Conservation (phyloP, 2,113 vertebrate species). For the Chaenogobius annularis region DNA sequence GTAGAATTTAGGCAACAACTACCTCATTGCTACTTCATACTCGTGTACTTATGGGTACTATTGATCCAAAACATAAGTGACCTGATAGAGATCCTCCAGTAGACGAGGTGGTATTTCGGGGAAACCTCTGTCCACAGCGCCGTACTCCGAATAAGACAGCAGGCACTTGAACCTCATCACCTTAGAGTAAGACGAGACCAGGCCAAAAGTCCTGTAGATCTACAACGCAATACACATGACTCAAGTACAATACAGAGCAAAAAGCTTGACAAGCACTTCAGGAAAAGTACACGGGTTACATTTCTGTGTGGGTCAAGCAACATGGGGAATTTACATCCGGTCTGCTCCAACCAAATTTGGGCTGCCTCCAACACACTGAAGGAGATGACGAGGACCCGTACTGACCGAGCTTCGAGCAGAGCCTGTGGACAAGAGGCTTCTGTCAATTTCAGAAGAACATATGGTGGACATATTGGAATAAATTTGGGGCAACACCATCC, state of each 20-base stretch:
- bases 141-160: constrained; percentile 62
- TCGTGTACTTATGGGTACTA: neutral
- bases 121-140: constrained; percentile 30
- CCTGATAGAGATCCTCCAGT: constrained; percentile 75
- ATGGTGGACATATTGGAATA: no score
- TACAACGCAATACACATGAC: constrained; percentile 28
- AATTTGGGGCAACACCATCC: no score
- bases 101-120: constrained; percentile 62
- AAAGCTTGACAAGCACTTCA: neutral
- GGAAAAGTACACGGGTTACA: constrained; percentile 28
- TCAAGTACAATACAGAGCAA: neutral
- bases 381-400: constrained; percentile 68
- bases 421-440: constrained; percentile 30
- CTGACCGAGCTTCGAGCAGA: constrained; percentile 62
- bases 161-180: constrained; percentile 70
- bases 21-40: no score
- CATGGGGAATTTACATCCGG: constrained; percentile 62
- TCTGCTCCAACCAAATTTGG: constrained; percentile 68
- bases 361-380: constrained; percentile 67
- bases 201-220: constrained; percentile 72
- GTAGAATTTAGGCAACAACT: no score
- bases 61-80: constrained; percentile 16
- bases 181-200: constrained; percentile 72
- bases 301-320: constrained; percentile 68
- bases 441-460: no score